phyloP scores from a whole-genome alignment of 2,113 vertebrate species.

The Circaetus gallicus region DNA sequence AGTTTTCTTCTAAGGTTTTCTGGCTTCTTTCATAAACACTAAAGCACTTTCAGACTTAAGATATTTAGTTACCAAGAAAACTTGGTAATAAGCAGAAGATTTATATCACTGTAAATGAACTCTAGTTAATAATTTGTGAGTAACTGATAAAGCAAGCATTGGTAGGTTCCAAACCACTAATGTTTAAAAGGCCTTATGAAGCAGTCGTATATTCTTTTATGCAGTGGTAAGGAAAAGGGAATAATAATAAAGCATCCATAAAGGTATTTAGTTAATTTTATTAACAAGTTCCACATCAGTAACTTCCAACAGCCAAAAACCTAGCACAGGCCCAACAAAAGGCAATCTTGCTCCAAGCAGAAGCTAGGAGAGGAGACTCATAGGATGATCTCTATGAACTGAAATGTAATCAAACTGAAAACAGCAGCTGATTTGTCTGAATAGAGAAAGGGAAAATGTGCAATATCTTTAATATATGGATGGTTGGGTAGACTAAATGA shows the following conservation, averaged over 20 bases:
- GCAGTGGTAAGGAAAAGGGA: background rate
- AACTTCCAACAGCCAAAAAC: background rate
- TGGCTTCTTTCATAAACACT: background rate
- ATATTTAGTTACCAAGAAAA: background rate
- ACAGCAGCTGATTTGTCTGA: slow-evolving; percentile 51
- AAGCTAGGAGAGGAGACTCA: background rate
- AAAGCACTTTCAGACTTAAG: background rate
- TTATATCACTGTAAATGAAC: background rate
- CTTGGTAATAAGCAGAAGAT: background rate
- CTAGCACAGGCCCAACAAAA: background rate
- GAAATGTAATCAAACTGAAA: slow-evolving; percentile 47
- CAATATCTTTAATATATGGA: slow-evolving; percentile 68
- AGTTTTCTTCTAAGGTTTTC: background rate
- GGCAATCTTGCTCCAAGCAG: background rate
- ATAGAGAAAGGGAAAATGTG: slow-evolving; percentile 10
- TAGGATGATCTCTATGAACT: background rate
- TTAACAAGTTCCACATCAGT: background rate
- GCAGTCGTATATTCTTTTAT: background rate
- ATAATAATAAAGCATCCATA: background rate
- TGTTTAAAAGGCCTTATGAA: background rate
- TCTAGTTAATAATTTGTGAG: background rate
- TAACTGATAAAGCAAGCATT: background rate
- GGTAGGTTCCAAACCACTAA: background rate
- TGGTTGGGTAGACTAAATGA: slow-evolving; percentile 62
- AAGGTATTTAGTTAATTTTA: background rate